Conservation (phyloP, 2,113 vertebrate species). For the Malurus elegans region DNA sequence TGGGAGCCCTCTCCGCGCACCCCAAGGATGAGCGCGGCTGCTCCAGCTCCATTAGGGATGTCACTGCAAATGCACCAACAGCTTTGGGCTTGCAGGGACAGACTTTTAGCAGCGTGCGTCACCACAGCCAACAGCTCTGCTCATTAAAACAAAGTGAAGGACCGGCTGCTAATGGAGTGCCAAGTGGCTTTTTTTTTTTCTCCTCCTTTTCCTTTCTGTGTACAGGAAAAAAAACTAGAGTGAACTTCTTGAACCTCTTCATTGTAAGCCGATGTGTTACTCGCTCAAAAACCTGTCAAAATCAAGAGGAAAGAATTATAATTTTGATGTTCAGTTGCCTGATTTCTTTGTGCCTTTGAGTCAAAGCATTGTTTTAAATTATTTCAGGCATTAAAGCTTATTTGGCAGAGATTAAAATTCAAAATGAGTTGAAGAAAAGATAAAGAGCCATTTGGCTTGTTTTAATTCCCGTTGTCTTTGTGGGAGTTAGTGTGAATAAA, state of each 20-base stretch:
- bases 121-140: neutral
- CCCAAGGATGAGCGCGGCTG: neutral
- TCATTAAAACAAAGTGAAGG: neutral
- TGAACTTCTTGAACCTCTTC: neutral
- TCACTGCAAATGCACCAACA: neutral
- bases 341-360: neutral
- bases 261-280: neutral
- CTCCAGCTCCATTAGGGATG: neutral
- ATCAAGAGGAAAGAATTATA: neutral
- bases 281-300: conserved; percentile 14
- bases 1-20: neutral
- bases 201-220: neutral
- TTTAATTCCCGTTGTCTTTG: neutral
- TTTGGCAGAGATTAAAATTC: neutral
- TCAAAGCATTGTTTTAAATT: neutral
- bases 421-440: neutral
- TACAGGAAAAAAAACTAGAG: neutral
- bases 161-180: neutral
- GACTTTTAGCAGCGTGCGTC: neutral
- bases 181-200: neutral
- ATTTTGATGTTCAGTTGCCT: neutral
- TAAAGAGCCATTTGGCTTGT: neutral
- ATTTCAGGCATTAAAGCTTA: neutral
- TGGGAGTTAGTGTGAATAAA: neutral
- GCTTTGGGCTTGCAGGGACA: neutral